Evolutionary conservation across 2,888 invertebrate genomes (phyloP).

Genomic region (Cyclophora punctaria): DNA sequence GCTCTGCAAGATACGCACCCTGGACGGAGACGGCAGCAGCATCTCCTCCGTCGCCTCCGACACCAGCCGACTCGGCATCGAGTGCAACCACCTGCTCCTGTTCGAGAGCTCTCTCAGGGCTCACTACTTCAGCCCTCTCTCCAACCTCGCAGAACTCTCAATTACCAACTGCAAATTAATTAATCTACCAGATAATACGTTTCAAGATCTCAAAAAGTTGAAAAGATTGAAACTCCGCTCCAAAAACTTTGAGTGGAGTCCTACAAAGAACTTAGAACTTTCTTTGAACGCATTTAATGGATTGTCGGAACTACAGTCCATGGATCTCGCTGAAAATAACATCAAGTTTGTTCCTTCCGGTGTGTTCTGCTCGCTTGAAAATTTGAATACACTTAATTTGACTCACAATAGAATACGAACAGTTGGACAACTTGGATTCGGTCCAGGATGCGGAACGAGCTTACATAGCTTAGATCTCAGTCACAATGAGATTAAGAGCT

Average conservation of each 20-base stretch:
- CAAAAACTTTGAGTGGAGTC: conserved; percentile 86
- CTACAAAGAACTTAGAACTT: conserved; percentile 83
- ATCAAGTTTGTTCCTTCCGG: conserved; percentile 86
- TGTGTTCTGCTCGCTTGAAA: conserved; percentile 85
- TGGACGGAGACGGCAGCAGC: conserved; percentile 81
- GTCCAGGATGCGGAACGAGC: conserved; percentile 78
- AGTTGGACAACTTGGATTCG: conserved; percentile 84
- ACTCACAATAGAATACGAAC: conserved; percentile 88
- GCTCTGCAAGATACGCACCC: conserved; percentile 80
- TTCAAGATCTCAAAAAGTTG: conserved; percentile 86
- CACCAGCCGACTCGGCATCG: conserved; percentile 82
- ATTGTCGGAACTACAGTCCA: conserved; percentile 83
- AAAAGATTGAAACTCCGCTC: conserved; percentile 86
- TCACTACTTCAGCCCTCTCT: conserved; percentile 82
- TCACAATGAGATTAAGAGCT: conserved; percentile 82
- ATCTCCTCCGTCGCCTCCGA: conserved; percentile 78
- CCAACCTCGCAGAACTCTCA: conserved; percentile 83
- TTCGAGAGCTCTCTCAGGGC: conserved; percentile 85
- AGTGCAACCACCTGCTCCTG: conserved; percentile 84
- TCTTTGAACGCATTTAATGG: conserved; percentile 82
- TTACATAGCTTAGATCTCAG: conserved; percentile 87
- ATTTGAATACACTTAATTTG: conserved; percentile 87
- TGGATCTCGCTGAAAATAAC: conserved; percentile 90
- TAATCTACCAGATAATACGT: conserved; percentile 83
- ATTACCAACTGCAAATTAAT: conserved; percentile 88